Evolutionary conservation across 2,888 invertebrate genomes (phyloP).

Genomic region (Archaeoteleia sp.): DNA sequence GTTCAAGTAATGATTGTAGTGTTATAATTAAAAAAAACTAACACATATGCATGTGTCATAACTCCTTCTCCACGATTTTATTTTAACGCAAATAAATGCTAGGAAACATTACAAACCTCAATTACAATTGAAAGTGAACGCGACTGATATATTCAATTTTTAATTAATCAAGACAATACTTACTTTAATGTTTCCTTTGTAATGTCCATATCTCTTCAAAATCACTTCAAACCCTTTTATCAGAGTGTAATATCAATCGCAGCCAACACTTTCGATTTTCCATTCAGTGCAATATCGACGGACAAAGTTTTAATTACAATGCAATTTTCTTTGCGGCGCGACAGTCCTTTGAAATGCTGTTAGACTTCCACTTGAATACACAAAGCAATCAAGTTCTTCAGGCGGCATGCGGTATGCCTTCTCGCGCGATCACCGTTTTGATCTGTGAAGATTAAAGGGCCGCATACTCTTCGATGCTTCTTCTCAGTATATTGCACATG

Average conservation of each 20-base stretch:
- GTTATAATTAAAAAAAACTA: too few relatives aligned
- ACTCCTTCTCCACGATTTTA: too few relatives aligned
- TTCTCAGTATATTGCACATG: slow-evolving; percentile 48
- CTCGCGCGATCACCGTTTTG: slow-evolving; percentile 64
- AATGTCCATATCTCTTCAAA: too few relatives aligned
- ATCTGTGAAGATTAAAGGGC: slow-evolving; percentile 74
- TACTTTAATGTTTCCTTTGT: too few relatives aligned
- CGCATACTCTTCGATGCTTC: slow-evolving; percentile 52
- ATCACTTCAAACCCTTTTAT: too few relatives aligned
- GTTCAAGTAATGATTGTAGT: slow-evolving; percentile 2
- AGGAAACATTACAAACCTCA: too few relatives aligned
- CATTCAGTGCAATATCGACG: slow-evolving; percentile 41
- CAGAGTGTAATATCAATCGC: slow-evolving; percentile 46
- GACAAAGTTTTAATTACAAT: slow-evolving; percentile 72
- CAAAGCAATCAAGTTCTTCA: slow-evolving; percentile 71
- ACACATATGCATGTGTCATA: too few relatives aligned
- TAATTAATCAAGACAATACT: too few relatives aligned
- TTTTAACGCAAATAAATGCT: too few relatives aligned
- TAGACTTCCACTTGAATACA: slow-evolving; percentile 71
- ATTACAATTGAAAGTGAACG: too few relatives aligned
- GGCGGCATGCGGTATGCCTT: slow-evolving; percentile 51
- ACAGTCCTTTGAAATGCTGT: slow-evolving; percentile 71
- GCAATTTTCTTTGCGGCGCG: slow-evolving; percentile 71
- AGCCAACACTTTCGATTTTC: slow-evolving; percentile 50
- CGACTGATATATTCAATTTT: too few relatives aligned